These are phyloP conservation scores for Gonatopus flavifemur DNA, from an alignment of 1,140 invertebrate genomes.

Conservation along the genomic window DNA sequence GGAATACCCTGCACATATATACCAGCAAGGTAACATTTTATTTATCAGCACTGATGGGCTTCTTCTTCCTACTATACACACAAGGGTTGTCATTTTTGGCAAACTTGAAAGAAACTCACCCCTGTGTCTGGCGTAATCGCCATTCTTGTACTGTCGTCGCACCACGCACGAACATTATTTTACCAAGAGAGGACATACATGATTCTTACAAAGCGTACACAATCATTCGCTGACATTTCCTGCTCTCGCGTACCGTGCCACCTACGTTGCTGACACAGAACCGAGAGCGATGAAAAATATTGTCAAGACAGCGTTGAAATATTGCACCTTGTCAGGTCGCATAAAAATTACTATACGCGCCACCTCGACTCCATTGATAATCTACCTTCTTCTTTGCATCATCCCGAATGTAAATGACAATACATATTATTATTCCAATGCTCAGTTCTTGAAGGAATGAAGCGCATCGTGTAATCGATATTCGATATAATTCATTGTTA, in stretches of 20 bases:
- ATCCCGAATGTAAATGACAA: slow-evolving; percentile 16
- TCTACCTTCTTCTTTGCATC: slow-evolving; percentile 32
- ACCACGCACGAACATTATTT: too few species aligned
- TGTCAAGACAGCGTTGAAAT: slow-evolving; percentile 35
- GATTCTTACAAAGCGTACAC: too few species aligned
- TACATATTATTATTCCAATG: too few species aligned
- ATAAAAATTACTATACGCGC: slow-evolving; percentile 31
- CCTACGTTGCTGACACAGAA: neutral
- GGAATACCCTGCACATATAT: too few species aligned
- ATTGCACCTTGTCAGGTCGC: slow-evolving; percentile 29
- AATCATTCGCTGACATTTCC: neutral
- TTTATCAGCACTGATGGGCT: slow-evolving; percentile 54
- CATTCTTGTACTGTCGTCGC: neutral
- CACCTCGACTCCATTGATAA: slow-evolving; percentile 31
- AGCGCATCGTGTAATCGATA: too few species aligned
- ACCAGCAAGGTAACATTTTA: slow-evolving; percentile 55
- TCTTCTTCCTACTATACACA: slow-evolving; percentile 42
- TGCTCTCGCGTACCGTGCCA: neutral
- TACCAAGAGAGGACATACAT: too few species aligned
- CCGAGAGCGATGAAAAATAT: slow-evolving; percentile 27
- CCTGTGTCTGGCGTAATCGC: slow-evolving; percentile 13
- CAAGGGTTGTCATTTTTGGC: slow-evolving; percentile 34
- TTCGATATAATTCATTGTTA: too few species aligned
- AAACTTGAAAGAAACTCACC: slow-evolving; percentile 33
- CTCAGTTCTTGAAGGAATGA: too few species aligned